Evolutionary conservation across 1,140 invertebrate genomes (phyloP), one percentile per base, ranked within the genome.

Genomic region (Saccostrea cuccullata): DNA sequence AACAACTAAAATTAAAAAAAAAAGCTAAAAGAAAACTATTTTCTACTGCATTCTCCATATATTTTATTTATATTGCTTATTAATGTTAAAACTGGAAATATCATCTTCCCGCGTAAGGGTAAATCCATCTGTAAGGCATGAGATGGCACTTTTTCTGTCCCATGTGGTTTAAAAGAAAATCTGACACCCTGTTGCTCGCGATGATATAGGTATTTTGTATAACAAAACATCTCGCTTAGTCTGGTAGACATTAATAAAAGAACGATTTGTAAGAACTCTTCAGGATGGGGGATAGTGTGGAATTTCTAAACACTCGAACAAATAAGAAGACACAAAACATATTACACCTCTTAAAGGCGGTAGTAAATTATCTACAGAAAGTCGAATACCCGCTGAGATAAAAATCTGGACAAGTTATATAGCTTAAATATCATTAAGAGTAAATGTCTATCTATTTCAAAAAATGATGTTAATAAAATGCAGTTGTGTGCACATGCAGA

Each of bases 301-400:
- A 77, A 77, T 77, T 77, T 77, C 70, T 77, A 77, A 77, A 77
- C 70, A 77, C 15, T 77, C 23, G 9, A 15, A 77, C 70, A 77
- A 77, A 77, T 77, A 77, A 77, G 30, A 77, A 77, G 70, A 77
- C 26, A 77, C 13, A 30, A 77, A 36, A 77, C 70, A 77, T 30
- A 77, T 77, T 77, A 36, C 30, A 77, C 23, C 23, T 77, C 30
- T 77, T 26, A 77, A 77, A 40, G 30, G 9, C 70, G 15, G 26
- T 77, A 77, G 30, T 77, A 36, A 36, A 77, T 17, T 77, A 26
- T 36, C 23, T 30, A n/a, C 23, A 2, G 30, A 36, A 36, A 36
- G 30, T 36, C 30, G 23, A 67, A 17, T 20, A 67, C 17, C 23
- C 20, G 5, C 17, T 67, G 47, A 47, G 47, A 47, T 47, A 47